Base-by-base conservation (phyloP, 2,113 vertebrate genomes). In the Equus quagga region DNA sequence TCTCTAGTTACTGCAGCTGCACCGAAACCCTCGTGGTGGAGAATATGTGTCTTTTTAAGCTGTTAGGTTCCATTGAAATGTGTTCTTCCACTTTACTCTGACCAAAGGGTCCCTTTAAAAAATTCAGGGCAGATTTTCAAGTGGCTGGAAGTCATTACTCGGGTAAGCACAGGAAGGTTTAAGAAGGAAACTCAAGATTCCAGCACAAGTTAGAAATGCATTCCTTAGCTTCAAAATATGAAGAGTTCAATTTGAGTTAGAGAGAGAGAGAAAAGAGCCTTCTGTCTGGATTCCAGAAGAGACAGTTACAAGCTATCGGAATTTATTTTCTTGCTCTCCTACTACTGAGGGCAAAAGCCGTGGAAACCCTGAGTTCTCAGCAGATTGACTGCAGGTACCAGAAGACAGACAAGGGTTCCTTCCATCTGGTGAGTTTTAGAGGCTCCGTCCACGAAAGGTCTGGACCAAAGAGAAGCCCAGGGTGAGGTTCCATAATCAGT, bases 81-180 rank as follows among this genome's bases (percentile, higher is more conserved):
- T 44, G 90, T 49, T 51, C 56, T 76, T 83, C 51, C 64, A 15
- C 44, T 83, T 81, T 28, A 24, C 65, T 84, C 46, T 44, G 19
- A 67, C 85, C 56, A 64, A 65, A 91, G 36, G 9, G 18, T 84
- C 82, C 56, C 65, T 94, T 86, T 70, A 12, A 93, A 95, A 87
- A 72, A 10, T 24, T 31, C 75, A 87, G 80, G 87, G 73, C 49
- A 79, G 78, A 24, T 72, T 95, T 97, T 79, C 87, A 54, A 81
- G 79, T 62, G 69, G 41, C 94, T 91, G n/a, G 54, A 97, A 96
- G 78, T 85, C 72, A 82, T 87, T 89, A 49, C 58, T 87, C 17
- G 3, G 64, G 67, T 33, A 96, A 92, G 44, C 86, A 11, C 26
- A 73, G 54, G 36, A 86, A 72, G 49, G 33, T 21, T 83, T 28